Conservation (phyloP, 2,888 invertebrate genomes). For the Laothoe populi region DNA sequence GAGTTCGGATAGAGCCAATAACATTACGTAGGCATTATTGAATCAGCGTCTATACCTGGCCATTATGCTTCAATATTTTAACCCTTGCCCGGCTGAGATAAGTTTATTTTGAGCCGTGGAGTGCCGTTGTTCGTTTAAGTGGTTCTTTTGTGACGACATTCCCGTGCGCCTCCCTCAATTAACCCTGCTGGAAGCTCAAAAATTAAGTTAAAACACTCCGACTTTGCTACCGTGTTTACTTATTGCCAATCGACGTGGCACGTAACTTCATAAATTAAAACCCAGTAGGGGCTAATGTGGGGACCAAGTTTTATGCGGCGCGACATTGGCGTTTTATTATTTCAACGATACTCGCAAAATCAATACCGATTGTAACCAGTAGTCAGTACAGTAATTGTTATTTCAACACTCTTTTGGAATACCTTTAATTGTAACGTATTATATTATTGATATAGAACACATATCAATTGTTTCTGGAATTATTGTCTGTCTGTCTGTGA, state of each 20-base stretch:
- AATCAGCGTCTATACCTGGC: conserved; percentile 70
- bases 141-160: conserved; percentile 83
- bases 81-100: conserved; percentile 82
- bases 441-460: too few relatives aligned
- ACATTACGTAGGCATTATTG: conserved; percentile 55
- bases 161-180: conserved; percentile 77
- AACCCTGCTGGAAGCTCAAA: conserved; percentile 78
- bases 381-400: neutral
- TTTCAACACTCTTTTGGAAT: too few relatives aligned
- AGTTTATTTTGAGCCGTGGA: conserved; percentile 83
- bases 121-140: conserved; percentile 77
- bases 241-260: conserved; percentile 73
- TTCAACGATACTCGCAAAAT: conserved; percentile 12
- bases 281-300: conserved; percentile 55
- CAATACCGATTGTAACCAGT: neutral
- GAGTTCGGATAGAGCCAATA: conserved; percentile 12
- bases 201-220: conserved; percentile 83
- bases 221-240: conserved; percentile 75
- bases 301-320: conserved; percentile 44
- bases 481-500: too few relatives aligned
- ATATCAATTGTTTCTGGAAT: too few relatives aligned
- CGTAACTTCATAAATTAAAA: conserved; percentile 75
- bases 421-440: too few relatives aligned
- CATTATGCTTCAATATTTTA: conserved; percentile 77
- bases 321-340: conserved; percentile 32